Base-by-base conservation (phyloP, 2,797 vertebrate genomes). In the Babyrousa celebensis region DNA sequence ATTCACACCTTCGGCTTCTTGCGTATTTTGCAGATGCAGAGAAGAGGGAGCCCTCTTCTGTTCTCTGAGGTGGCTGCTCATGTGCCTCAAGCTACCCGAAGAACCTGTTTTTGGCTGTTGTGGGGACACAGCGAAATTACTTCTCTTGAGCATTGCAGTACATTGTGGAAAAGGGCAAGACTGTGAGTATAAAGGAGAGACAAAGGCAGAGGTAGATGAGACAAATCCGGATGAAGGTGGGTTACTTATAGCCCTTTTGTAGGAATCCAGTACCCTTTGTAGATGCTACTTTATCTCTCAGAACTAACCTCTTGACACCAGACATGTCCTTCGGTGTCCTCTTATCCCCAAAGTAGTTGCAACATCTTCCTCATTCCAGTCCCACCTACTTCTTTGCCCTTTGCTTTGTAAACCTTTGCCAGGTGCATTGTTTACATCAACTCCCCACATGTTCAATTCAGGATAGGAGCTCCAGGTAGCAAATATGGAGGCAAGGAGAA, bases 1-100 rank as follows among this genome's bases (percentile, higher is more conserved):
- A 89, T 91, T 88, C 71, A 91, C 79, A 86, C 25, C 48, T 82
- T 63, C 62, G 12, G 15, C 32, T 71, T 63, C n/a, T 71, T 83
- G 48, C 43, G 11, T 85, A 14, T 63, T 85, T 93, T 85, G 27
- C 3, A 40, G 68, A 25, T 27, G 17, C 3, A 7, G 63, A 36
- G 52, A 56, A 87, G n/a, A 29, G 25, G 48, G 21, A 29, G 14
- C 14, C 27, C 7, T 23, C n/a, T 11, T 72, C 36, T 1, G 0
- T 60, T 83, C 40, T 78, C 58, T 54, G 43, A 56, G 27, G 71
- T 54, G 63, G 12, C 36, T 7, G 2, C 15, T 71, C 58, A 3
- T 21, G n/a, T 8, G 43, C 7, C 18, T 0, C 1, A 63, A 72
- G n/a, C 21, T 79, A 12, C 18, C 65, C 15, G 7, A 58, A 65